These are phyloP conservation scores for Tortrix viridana DNA, from an alignment of 2,888 invertebrate species.

Conservation along the genomic window DNA sequence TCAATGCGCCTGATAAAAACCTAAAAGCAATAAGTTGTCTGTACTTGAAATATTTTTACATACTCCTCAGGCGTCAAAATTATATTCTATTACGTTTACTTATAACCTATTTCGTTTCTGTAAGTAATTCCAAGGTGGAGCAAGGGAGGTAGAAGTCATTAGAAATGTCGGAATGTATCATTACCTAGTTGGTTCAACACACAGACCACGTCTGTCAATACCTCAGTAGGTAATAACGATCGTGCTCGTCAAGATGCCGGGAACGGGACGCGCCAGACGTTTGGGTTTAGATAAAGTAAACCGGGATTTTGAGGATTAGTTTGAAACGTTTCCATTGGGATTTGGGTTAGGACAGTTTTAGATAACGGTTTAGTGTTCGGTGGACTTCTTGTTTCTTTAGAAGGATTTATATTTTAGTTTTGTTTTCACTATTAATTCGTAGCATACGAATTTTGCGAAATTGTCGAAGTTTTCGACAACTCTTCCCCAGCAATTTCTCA, in stretches of 20 bases:
- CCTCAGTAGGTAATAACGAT: slow-evolving; percentile 33
- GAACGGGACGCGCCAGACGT: slow-evolving; percentile 17
- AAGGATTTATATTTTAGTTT: too few relatives aligned
- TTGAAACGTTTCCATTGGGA: not conserved
- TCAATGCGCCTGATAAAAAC: slow-evolving; percentile 17
- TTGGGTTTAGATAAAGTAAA: slow-evolving; percentile 15
- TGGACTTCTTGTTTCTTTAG: not conserved
- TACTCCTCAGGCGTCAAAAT: slow-evolving; percentile 16
- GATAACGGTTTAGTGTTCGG: too few relatives aligned
- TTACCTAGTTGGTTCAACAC: slow-evolving; percentile 27
- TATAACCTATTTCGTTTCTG: not conserved
- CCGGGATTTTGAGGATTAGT: slow-evolving; percentile 9
- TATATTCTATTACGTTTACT: not conserved
- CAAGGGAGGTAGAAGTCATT: slow-evolving; percentile 23
- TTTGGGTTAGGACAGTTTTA: not conserved
- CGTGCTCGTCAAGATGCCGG: slow-evolving; percentile 23
- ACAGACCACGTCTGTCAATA: slow-evolving; percentile 37
- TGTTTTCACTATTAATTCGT: not conserved
- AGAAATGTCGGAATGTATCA: slow-evolving; percentile 29
- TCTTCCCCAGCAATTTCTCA: slow-evolving; percentile 3
- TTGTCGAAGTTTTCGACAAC: slow-evolving; percentile 7
- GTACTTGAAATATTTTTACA: not conserved
- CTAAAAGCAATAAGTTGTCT: slow-evolving; percentile 15
- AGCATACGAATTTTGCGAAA: too few relatives aligned
- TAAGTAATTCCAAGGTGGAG: slow-evolving; percentile 8